Evolutionary conservation across 2,888 invertebrate genomes (phyloP), one percentile per base, ranked within the genome.

Genomic region (Odontocerum albicorne): DNA sequence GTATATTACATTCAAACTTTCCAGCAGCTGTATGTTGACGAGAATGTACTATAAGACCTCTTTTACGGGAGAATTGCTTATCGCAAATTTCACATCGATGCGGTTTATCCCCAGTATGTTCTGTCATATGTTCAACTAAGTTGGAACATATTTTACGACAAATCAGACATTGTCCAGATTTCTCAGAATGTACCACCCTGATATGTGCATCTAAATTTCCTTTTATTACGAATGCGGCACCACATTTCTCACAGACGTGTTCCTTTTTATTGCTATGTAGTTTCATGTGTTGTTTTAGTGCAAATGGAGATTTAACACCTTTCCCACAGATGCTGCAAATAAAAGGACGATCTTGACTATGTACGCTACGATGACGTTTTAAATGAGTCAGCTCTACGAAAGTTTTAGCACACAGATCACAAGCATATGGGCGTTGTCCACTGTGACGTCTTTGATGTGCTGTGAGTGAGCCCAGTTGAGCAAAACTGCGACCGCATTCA

Each of bases 401-500:
- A 31, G 74, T 73, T 52, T 76, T 72, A 0, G 73, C 69, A 60
- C 78, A 78, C 1, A 68, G 66, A 0, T 66, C 62, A 55, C 78
- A 78, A 1, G 70, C 43, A 54, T 65, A 75, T 1, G 77, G 77
- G 17, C 70, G 71, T 38, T 77, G 75, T 0, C 76, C 77, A 0
- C 75, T 75, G 61, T 78, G 78, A 4, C 68, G 64, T 4, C 74
- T 66, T 47, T 31, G 31, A 33, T 59, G 78, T 0, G 76, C 67
- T 32, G 74, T 73, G 53, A 74, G 64, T 1, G 77, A 71, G 2
- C 75, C 69, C 8, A 50, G 46, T 27, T 54, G 68, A 4, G 68
- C 66, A 49, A 70, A 71, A 7, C 63, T 54, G 57, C 67, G 68
- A 1, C 62, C 64, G 55, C 71, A 71, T 15, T 65, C 44, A 2